Evolutionary conservation across 2,888 invertebrate genomes (phyloP), one percentile per base, ranked within the genome.

Genomic region (Ariolimax columbianus): DNA sequence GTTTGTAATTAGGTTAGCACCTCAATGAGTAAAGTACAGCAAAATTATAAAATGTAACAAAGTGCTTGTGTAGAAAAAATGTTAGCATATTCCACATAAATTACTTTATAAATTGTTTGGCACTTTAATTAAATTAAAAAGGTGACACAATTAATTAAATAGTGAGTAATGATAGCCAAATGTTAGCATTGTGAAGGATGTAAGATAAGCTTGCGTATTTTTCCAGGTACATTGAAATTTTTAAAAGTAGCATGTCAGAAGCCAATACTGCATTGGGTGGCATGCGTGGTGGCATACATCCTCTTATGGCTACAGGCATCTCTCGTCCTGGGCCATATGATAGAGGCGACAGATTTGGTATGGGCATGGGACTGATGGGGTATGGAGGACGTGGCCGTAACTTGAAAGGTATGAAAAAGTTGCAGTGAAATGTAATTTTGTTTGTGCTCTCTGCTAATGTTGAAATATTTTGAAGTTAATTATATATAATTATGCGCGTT

Each of bases 211-310:
- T 17, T 51, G 17, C 17, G 33, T 75, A 33, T 51, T 17, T 47
- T 70, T 68, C 26, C 96, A 98, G 98, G 95, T 99, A 99, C 95
- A 98, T 99, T 95, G 98, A 99, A 95, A 97, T 99, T 94, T 99
- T 99, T 95, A 96, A 97, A 94, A 98, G 98, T 95, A 97, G 97
- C 86, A 95, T 97, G 89, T 96, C 97, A 88, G 98, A 98, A 95
- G 96, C 98, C 88, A 95, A 96, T 88, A 96, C 96, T 91, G 94
- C 96, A 88, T 26, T 73, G 43, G 95, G 91, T 86, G 83, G 86
- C 59, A 72, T 91, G 80, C 75, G 86, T 26, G 75, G 91, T 83
- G 82, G 86, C 51, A 88, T 87, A 51, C 75, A 94, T 96, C 88
- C 96, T 96, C n/a, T 86, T 30, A 95, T 91, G 95, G 81, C 72